These are phyloP conservation scores for Pinna nobilis DNA, from an alignment of 1,140 invertebrate species.

Conservation along the genomic window DNA sequence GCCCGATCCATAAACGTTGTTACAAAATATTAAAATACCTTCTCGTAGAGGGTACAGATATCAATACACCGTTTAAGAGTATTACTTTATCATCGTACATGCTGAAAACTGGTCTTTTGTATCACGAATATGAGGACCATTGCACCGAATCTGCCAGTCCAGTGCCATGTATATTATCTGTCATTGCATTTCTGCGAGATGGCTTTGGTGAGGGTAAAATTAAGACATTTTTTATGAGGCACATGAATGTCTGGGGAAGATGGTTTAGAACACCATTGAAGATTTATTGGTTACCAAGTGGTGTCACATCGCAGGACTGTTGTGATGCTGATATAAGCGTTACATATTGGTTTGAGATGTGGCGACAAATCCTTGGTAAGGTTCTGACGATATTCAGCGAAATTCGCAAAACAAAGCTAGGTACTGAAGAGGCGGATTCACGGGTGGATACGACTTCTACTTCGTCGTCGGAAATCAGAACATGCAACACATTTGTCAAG, in stretches of 20 bases:
- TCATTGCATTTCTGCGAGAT: not conserved
- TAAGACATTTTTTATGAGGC: not conserved
- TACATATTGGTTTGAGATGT: not conserved
- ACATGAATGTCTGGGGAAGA: not conserved
- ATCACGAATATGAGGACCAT: constrained; percentile 2
- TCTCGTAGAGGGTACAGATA: not conserved
- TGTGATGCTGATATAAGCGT: not conserved
- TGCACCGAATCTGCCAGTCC: not conserved
- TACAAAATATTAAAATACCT: constrained; percentile 18
- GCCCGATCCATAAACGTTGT: not conserved
- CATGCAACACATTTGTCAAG: not conserved
- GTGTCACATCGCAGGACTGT: not conserved
- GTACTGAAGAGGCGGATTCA: not conserved
- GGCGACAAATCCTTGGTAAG: not conserved
- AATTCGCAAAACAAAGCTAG: not conserved
- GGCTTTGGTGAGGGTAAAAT: not conserved
- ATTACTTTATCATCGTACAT: constrained; percentile 9
- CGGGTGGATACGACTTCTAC: not conserved
- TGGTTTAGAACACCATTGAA: not conserved
- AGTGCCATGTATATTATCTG: not conserved
- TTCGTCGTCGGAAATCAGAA: not conserved
- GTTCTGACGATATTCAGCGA: not conserved
- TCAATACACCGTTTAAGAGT: not conserved
- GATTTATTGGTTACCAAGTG: not conserved
- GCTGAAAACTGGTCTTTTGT: constrained; percentile 4